Evolutionary conservation across 2,888 invertebrate species (phyloP), one percentile per base, ranked within the genome.

Genomic region (Loripinus fragilis): DNA sequence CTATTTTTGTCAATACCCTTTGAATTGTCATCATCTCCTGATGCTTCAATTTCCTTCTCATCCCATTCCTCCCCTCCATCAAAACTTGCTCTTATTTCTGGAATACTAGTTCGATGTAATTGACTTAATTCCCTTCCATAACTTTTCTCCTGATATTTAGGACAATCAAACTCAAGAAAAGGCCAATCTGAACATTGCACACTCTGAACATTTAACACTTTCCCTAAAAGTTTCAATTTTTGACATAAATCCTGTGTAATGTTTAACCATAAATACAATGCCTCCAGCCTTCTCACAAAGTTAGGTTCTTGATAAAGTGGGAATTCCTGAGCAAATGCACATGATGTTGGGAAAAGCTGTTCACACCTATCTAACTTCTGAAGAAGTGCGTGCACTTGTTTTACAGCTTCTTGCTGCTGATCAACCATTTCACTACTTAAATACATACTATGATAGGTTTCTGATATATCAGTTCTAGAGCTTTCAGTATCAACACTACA

Each of bases 241-340:
- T 97, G 95, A 69, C 97, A 95, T 93, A 98, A 96, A 93, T 97
- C 97, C 87, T 96, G 95, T 0, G 97, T 97, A 92, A 97, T 96
- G 94, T 98, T 98, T 93, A 96, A 97, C 98, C 98, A 98, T 2
- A 98, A 94, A 90, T 97, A 97, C 95, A 98, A 96, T 17, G 97
- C 96, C 93, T 96, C 96, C 15, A 96, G 95, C 88, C 96, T 94
- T 71, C 95, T 95, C 38, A 95, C 95, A 89, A 97, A 96, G 74
- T 95, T 94, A 0, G 95, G 92, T 77, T 95, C 95, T 78, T 95
- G 95, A 83, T 96, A 95, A 23, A 96, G 94, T 20, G 96, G 96
- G 94, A 96, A 96, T 78, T 96, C 95, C 8, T 94, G 94, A 0
- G 96, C 96, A 94, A 98, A 96, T 30, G 97, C 96, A 87, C 96